Evolutionary conservation across 2,888 invertebrate species (phyloP), one percentile per base, ranked within the genome.

Genomic region (Prosopocoilus inquinatus): DNA sequence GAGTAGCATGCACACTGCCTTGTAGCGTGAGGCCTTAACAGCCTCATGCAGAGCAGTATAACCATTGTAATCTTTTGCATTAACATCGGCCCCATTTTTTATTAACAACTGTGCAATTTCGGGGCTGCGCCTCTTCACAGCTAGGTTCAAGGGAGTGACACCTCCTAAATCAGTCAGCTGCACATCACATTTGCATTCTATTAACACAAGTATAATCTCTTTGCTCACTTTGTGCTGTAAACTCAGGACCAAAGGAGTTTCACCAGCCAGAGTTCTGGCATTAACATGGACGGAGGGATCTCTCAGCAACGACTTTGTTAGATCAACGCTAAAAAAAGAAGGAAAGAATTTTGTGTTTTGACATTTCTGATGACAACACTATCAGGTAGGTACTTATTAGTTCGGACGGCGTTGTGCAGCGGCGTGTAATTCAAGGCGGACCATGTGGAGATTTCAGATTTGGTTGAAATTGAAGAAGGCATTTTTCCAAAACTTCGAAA

Each of bases 281-380:
- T 72, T 64, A 48, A 70, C 55, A 41, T 59, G 47, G 16, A 65
- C 57, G 9, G 65, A 63, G 3, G 65, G 62, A 9, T 59, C 57
- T 9, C 46, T 32, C 15, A 71, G 50, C 4, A 71, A 50, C 11
- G 62, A 66, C 8, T 65, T 53, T 5, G 69, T 34, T 33, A 69
- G 64, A 50, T 66, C 55, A 7, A 60, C 36, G 38, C 70, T 71
- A 47, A 56, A 69, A 67, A 53, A 41, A n/a, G n/a, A n/a, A n/a
- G n/a, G n/a, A n/a, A n/a, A n/a, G n/a, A n/a, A n/a, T n/a, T n/a
- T n/a, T n/a, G n/a, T n/a, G n/a, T n/a, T n/a, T n/a, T n/a, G n/a
- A n/a, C n/a, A n/a, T n/a, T n/a, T n/a, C n/a, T n/a, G n/a, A n/a
- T n/a, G n/a, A n/a, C n/a, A n/a, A n/a, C n/a, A n/a, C n/a, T n/a